Percentiles rank a stretch among this genome's conserved stretches.
Conservation (phyloP, 2,113 vertebrate species). For the Sapayoa aenigma region DNA sequence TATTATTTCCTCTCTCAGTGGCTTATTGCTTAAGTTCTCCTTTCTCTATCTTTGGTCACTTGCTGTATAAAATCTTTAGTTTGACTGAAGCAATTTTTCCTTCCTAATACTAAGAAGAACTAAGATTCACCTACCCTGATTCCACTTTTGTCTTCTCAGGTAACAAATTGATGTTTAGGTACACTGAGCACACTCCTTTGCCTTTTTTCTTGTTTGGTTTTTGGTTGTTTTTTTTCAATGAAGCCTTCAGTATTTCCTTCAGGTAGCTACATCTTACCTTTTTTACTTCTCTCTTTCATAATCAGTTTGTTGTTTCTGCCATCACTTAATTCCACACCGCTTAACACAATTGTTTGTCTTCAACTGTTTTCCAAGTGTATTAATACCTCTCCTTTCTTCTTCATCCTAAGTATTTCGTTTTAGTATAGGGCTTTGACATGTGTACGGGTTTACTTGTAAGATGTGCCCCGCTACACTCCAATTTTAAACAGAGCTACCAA, state of each 20-base stretch:
- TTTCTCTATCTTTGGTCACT: neutral
- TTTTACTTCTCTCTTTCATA: neutral
- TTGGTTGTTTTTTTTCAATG: neutral
- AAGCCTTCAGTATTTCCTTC: neutral
- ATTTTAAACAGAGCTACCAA: neutral
- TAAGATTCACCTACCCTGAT: neutral
- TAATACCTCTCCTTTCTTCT: neutral
- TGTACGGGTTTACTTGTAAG: neutral
- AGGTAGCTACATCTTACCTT: neutral
- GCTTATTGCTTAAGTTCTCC: neutral
- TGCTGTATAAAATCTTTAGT: neutral
- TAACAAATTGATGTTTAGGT: neutral
- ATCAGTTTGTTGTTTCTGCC: neutral
- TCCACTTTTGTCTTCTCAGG: neutral
- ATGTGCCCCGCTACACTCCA: neutral
- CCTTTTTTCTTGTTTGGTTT: neutral
- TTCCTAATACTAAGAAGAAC: neutral
- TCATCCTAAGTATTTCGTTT: neutral
- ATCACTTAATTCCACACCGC: neutral
- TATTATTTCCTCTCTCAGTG: neutral
- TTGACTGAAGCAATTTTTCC: neutral
- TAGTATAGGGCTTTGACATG: neutral
- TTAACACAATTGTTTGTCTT: neutral
- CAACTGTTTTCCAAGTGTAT: neutral
- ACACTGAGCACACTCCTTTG: neutral